Percentiles rank a stretch among this genome's conserved stretches.
Evolutionary conservation across 1,140 invertebrate genomes (phyloP).

Genomic region (Euwallacea similis): DNA sequence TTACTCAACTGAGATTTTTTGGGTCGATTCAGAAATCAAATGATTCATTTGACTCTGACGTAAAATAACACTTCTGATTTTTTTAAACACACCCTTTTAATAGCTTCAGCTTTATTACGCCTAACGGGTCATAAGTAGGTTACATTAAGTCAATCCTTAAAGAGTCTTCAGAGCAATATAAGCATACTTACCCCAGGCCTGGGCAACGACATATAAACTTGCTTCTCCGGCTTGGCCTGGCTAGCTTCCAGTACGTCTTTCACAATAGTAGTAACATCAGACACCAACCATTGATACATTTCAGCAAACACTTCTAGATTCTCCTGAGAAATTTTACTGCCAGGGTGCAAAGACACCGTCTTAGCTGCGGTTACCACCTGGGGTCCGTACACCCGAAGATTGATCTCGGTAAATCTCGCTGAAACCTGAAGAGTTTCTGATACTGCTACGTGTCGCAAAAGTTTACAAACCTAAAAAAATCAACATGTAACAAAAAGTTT

Average conservation of each 20-base stretch:
- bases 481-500: background rate
- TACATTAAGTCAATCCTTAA: no score
- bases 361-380: constrained; percentile 93
- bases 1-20: no score
- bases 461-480: constrained; percentile 83
- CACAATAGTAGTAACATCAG: constrained; percentile 82
- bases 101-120: no score
- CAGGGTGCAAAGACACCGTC: constrained; percentile 87
- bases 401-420: constrained; percentile 94
- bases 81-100: no score
- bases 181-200: constrained; percentile 76
- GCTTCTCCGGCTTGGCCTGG: constrained; percentile 76
- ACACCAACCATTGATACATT: constrained; percentile 93
- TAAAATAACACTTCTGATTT: no score
- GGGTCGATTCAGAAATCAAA: no score
- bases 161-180: no score
- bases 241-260: constrained; percentile 89
- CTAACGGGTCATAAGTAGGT: no score
- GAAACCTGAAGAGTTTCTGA: constrained; percentile 93
- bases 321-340: constrained; percentile 93
- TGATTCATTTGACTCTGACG: no score
- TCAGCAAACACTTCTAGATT: constrained; percentile 98
- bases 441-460: constrained; percentile 91
- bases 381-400: constrained; percentile 89
- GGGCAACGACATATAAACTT: constrained; percentile 92